Percentiles rank a stretch among this genome's conserved stretches.
These are phyloP conservation scores for Hybognathus amarus DNA, from an alignment of 2,797 vertebrate species.

Conservation along the genomic window DNA sequence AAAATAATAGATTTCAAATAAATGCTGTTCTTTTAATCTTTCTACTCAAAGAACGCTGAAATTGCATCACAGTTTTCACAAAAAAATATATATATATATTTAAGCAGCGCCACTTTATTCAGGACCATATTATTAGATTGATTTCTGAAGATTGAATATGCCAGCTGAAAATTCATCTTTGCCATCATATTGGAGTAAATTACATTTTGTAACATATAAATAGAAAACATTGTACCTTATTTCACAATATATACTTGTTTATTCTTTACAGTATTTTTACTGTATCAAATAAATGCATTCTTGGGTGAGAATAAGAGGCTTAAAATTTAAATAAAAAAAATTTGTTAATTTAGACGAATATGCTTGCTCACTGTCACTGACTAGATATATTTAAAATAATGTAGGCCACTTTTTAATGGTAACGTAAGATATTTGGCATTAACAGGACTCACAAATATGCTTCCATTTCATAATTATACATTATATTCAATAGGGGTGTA, in stretches of 20 bases:
- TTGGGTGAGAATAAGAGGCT: too few species aligned
- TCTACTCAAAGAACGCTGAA: background rate
- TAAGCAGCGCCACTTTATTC: too few species aligned
- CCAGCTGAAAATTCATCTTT: background rate
- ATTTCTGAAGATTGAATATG: background rate
- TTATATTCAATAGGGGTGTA: too few species aligned
- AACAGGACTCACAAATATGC: too few species aligned
- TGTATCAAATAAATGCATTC: background rate
- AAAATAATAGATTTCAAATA: background rate
- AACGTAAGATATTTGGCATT: too few species aligned
- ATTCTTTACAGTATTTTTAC: background rate
- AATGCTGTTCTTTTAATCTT: background rate
- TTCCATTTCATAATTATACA: too few species aligned
- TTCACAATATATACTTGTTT: background rate
- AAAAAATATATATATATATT: background rate
- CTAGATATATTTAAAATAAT: too few species aligned
- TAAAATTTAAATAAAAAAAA: too few species aligned
- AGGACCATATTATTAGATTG: background rate
- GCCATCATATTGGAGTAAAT: background rate
- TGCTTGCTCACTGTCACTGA: too few species aligned
- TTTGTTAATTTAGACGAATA: too few species aligned
- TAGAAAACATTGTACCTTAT: background rate
- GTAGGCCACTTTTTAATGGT: too few species aligned
- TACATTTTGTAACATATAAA: background rate
- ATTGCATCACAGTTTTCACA: background rate